phyloP scores from a whole-genome alignment of 2,888 invertebrate species.

The Andrena camellia region DNA sequence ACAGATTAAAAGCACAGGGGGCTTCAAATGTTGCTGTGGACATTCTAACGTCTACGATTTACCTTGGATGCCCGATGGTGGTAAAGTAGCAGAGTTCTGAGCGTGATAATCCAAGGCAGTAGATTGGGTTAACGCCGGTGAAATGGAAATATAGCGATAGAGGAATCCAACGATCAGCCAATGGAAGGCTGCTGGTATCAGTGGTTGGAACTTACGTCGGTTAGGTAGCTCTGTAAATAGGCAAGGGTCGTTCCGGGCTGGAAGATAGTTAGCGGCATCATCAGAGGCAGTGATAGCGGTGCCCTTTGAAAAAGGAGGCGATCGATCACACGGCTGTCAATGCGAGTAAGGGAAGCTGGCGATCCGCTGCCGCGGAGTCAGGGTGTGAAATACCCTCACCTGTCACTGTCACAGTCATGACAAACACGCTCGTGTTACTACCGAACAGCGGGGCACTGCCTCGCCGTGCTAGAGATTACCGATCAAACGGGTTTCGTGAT shows the following conservation, averaged over 20 bases:
- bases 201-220: slow-evolving; percentile 22
- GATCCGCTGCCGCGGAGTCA: slow-evolving; percentile 42
- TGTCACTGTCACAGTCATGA: slow-evolving; percentile 69
- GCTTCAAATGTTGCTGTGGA: no score
- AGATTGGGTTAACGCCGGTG: slow-evolving; percentile 35
- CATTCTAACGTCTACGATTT: neutral
- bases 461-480: slow-evolving; percentile 68
- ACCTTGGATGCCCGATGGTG: neutral
- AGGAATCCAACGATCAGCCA: slow-evolving; percentile 22
- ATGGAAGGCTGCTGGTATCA: slow-evolving; percentile 27
- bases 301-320: slow-evolving; percentile 72
- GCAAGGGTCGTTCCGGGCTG: slow-evolving; percentile 32
- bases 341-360: slow-evolving; percentile 54
- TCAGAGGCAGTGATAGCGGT: slow-evolving; percentile 75
- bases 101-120: neutral
- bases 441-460: slow-evolving; percentile 49
- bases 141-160: slow-evolving; percentile 47
- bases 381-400: slow-evolving; percentile 70
- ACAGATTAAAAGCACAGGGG: no score
- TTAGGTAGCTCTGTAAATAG: slow-evolving; percentile 44
- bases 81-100: neutral
- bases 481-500: slow-evolving; percentile 68
- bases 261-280: slow-evolving; percentile 65
- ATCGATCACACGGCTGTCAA: slow-evolving; percentile 79
- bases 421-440: slow-evolving; percentile 54